Percentiles rank a stretch among this genome's conserved stretches.
phyloP scores from a whole-genome alignment of 2,797 vertebrate genomes.

The Bovichtus diacanthus region DNA sequence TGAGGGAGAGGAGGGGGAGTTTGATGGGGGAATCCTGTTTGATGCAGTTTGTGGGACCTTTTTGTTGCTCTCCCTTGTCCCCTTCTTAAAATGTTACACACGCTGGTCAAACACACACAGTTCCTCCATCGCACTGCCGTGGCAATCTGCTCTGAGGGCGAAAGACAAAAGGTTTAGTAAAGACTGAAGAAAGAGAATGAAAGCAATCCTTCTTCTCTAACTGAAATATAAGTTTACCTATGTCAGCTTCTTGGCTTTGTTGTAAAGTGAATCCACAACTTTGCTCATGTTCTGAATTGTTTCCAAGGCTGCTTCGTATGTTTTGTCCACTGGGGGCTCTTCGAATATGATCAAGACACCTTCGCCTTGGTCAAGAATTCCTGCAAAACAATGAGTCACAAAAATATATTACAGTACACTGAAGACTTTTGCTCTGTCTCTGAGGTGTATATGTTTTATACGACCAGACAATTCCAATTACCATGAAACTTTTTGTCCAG shows the following conservation, averaged over 20 bases:
- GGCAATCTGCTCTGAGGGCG: conserved; percentile 75
- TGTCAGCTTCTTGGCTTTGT: conserved; percentile 99
- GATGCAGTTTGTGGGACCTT: conserved; percentile 80
- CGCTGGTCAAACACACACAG: conserved; percentile 86
- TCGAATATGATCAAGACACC: conserved; percentile 99
- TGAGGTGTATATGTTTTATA: neutral
- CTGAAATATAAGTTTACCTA: conserved; percentile 85
- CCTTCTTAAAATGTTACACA: conserved; percentile 85
- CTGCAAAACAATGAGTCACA: conserved; percentile 68
- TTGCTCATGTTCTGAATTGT: conserved; percentile 99
- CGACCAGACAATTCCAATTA: conserved; percentile 69
- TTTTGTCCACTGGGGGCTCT: conserved; percentile 99
- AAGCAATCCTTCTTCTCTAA: rapidly evolving
- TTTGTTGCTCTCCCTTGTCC: conserved; percentile 77
- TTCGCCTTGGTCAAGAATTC: conserved; percentile 99
- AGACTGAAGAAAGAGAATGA: rapidly evolving
- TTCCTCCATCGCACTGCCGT: conserved; percentile 79
- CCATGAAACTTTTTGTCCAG: conserved; percentile 99
- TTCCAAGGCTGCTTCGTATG: conserved; percentile 97
- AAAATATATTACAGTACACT: neutral
- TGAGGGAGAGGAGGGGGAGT: conserved; percentile 86
- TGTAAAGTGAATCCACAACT: conserved; percentile 99
- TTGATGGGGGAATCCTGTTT: conserved; percentile 86
- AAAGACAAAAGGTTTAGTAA: conserved; percentile 5
- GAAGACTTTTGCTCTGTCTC: neutral